Conservation (phyloP, 2,888 invertebrate species). For the Esperia sulphurella region DNA sequence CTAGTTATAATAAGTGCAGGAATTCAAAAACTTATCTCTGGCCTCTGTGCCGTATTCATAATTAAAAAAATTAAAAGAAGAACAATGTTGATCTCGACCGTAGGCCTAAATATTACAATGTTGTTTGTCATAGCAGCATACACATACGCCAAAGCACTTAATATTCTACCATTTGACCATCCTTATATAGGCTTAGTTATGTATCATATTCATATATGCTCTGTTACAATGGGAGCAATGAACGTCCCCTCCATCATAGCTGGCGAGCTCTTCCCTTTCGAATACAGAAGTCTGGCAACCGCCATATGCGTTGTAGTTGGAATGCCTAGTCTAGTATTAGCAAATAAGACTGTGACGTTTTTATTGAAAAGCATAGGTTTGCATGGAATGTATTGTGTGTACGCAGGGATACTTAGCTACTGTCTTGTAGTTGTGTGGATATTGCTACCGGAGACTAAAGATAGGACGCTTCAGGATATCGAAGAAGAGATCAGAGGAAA, state of each 20-base stretch:
- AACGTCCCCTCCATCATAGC: slow-evolving; percentile 84
- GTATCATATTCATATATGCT: slow-evolving; percentile 65
- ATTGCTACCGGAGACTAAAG: slow-evolving; percentile 58
- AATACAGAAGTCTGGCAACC: slow-evolving; percentile 78
- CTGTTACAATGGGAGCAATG: slow-evolving; percentile 77
- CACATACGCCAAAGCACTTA: slow-evolving; percentile 33
- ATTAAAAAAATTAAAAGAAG: too few species aligned
- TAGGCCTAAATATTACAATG: slow-evolving; percentile 39
- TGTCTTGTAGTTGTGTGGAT: slow-evolving; percentile 32
- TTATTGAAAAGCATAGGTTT: slow-evolving; percentile 39
- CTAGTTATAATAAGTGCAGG: too few species aligned
- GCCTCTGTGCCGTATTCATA: too few species aligned
- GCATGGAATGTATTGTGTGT: slow-evolving; percentile 46
- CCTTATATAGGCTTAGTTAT: slow-evolving; percentile 40
- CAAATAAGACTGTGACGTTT: slow-evolving; percentile 49
- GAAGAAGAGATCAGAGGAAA: slow-evolving; percentile 61
- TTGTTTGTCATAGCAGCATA: slow-evolving; percentile 43
- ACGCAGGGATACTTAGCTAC: slow-evolving; percentile 13
- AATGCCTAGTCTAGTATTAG: slow-evolving; percentile 47
- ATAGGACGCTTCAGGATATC: slow-evolving; percentile 57
- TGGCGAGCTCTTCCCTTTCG: slow-evolving; percentile 83
- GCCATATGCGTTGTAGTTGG: slow-evolving; percentile 51
- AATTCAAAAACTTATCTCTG: too few species aligned
- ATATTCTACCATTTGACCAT: slow-evolving; percentile 34
- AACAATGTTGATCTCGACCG: too few species aligned